phyloP scores from a whole-genome alignment of 2,797 vertebrate species.

The Tadarida brasiliensis region DNA sequence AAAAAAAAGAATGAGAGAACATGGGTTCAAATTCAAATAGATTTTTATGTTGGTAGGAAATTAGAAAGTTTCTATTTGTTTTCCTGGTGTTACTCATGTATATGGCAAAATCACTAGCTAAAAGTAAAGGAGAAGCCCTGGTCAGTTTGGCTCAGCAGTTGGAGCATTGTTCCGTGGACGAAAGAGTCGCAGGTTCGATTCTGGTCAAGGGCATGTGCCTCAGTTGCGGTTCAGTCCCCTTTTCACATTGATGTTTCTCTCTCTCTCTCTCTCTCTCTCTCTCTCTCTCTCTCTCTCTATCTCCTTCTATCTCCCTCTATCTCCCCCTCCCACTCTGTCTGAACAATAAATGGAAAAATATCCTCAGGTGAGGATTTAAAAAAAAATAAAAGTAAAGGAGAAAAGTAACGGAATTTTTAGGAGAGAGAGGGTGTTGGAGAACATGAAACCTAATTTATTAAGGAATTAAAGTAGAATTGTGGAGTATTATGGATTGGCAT shows the following conservation, averaged over 20 bases:
- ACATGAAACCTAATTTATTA: background rate
- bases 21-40: background rate
- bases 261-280: too few species aligned
- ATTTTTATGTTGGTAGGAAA: slow-evolving; percentile 4
- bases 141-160: too few species aligned
- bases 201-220: too few species aligned
- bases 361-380: too few species aligned
- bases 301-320: too few species aligned
- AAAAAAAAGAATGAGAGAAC: background rate
- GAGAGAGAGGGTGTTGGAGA: background rate
- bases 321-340: too few species aligned
- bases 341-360: too few species aligned
- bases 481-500: background rate
- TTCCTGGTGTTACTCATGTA: background rate
- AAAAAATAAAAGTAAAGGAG: background rate
- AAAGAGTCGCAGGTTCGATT: too few species aligned
- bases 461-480: background rate
- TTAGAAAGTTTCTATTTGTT: background rate
- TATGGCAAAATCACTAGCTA: background rate
- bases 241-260: too few species aligned
- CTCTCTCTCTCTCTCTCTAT: too few species aligned
- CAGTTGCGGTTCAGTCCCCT: too few species aligned
- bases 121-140: background rate
- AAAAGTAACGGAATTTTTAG: background rate
- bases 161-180: too few species aligned